Evolutionary conservation across 2,113 vertebrate genomes (phyloP).

Genomic region (Aldabrachelys gigantea): DNA sequence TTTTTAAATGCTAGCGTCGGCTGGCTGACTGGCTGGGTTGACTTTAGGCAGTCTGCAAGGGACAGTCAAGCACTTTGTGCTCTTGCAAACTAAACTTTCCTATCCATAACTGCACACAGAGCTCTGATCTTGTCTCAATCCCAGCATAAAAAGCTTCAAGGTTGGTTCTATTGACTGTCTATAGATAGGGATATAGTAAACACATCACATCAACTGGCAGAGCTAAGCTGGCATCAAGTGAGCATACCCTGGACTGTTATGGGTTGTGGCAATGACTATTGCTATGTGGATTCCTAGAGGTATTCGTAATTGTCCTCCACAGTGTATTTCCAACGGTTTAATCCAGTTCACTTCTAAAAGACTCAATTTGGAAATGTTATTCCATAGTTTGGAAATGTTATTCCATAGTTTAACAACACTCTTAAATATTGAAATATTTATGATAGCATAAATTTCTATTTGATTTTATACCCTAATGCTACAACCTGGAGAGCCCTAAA

Average conservation of each 20-base stretch:
- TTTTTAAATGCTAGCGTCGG: neutral
- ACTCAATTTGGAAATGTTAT: neutral
- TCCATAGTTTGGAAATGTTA: neutral
- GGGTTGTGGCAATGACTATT: neutral
- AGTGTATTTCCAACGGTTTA: neutral
- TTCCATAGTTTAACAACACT: neutral
- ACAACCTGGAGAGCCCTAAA: neutral
- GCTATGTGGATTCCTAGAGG: neutral
- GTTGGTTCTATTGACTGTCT: neutral
- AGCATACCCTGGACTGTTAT: neutral
- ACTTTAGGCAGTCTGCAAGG: neutral
- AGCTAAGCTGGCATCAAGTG: neutral
- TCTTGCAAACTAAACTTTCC: neutral
- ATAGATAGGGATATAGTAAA: neutral
- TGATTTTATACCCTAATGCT: neutral
- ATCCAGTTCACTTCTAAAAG: neutral
- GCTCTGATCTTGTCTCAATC: neutral
- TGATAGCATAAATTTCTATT: neutral
- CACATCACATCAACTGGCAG: neutral
- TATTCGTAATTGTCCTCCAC: neutral
- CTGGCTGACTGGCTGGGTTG: neutral
- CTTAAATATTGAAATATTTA: neutral
- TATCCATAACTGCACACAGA: accelerated
- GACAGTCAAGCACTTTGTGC: neutral
- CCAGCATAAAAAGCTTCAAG: neutral